Percentiles rank a stretch among this genome's conserved stretches.
phyloP scores from a whole-genome alignment of 2,113 vertebrate species.

The Catharus minimus region DNA sequence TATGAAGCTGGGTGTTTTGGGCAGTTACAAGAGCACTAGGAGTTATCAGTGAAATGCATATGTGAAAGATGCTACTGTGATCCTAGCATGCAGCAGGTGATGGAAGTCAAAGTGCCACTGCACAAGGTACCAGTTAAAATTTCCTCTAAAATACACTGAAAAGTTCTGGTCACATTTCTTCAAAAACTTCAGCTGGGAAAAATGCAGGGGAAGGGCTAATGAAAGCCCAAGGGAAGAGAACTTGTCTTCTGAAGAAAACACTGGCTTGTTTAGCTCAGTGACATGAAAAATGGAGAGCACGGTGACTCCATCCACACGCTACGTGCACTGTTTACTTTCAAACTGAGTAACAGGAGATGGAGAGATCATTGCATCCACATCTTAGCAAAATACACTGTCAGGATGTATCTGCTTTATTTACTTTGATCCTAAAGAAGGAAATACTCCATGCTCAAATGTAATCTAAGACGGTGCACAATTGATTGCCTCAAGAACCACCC shows the following conservation, averaged over 20 bases:
- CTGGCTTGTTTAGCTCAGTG: not conserved
- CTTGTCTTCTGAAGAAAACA: not conserved
- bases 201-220: not conserved
- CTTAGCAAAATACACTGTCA: not conserved
- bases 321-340: not conserved
- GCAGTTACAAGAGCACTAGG: not conserved
- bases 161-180: not conserved
- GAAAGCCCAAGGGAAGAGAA: not conserved
- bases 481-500: not conserved
- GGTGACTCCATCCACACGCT: not conserved
- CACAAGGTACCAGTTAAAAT: not conserved
- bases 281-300: not conserved
- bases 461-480: not conserved
- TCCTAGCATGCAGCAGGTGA: not conserved
- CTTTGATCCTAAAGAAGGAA: not conserved
- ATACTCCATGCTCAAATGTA: not conserved
- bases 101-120: not conserved
- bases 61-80: not conserved
- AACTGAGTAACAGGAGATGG: not conserved
- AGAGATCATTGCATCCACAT: not conserved
- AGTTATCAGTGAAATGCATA: not conserved
- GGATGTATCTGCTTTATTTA: not conserved
- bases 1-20: not conserved
- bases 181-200: not conserved
- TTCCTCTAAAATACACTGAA: not conserved